Conservation (phyloP, 1,140 invertebrate genomes). For the Holcopasites calliopsidis region DNA sequence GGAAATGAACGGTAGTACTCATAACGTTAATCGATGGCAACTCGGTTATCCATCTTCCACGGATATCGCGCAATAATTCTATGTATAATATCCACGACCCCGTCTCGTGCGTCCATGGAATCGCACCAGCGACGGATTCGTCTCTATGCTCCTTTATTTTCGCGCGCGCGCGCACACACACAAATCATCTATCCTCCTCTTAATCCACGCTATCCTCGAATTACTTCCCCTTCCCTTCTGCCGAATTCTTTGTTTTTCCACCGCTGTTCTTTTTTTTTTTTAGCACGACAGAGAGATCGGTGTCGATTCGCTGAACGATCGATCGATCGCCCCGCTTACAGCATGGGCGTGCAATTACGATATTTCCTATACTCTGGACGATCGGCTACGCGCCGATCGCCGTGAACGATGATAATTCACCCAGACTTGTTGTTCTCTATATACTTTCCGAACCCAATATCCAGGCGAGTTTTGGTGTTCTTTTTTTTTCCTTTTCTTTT, state of each 20-base stretch:
- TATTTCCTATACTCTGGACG: slow-evolving; percentile 35
- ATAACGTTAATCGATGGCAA: slow-evolving; percentile 72
- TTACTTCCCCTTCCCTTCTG: neutral
- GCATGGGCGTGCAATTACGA: slow-evolving; percentile 30
- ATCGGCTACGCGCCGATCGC: slow-evolving; percentile 27
- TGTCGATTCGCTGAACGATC: slow-evolving; percentile 12
- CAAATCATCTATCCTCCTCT: slow-evolving; percentile 34
- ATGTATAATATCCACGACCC: slow-evolving; percentile 49
- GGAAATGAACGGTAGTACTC: slow-evolving; percentile 72
- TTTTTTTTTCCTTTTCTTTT: slow-evolving; percentile 15
- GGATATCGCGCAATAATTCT: slow-evolving; percentile 59
- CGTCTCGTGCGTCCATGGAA: slow-evolving; percentile 49
- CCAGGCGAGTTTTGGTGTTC: slow-evolving; percentile 54
- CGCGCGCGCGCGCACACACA: neutral
- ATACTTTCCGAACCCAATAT: no score
- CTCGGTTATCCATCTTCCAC: slow-evolving; percentile 65
- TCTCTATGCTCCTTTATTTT: slow-evolving; percentile 10
- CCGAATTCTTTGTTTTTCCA: neutral
- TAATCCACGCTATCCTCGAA: slow-evolving; percentile 6
- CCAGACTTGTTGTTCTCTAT: no score
- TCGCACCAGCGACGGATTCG: slow-evolving; percentile 58
- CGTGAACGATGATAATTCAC: slow-evolving; percentile 36
- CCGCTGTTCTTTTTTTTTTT: neutral
- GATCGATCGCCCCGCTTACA: slow-evolving; percentile 2
- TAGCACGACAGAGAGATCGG: slow-evolving; percentile 4